Conservation (phyloP, 2,888 invertebrate genomes). For the Arrhopalites spinosus region DNA sequence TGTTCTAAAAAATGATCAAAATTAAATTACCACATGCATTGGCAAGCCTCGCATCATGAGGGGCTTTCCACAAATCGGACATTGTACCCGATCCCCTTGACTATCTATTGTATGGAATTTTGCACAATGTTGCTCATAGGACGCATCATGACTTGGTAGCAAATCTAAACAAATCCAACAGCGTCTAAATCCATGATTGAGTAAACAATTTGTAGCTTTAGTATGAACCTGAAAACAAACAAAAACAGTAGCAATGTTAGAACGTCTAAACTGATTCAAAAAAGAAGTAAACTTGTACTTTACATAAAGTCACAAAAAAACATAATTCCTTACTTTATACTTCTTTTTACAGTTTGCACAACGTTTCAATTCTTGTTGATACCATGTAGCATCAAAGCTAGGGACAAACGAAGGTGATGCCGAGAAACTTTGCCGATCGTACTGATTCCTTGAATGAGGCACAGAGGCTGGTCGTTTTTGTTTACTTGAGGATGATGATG, state of each 20-base stretch:
- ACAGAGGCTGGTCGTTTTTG: neutral
- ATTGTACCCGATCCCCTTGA: constrained; percentile 17
- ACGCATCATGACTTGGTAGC: constrained; percentile 23
- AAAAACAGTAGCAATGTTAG: no score
- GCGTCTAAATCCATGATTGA: constrained; percentile 29
- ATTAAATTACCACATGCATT: no score
- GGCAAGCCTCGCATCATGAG: constrained; percentile 16
- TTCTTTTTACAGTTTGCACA: constrained; percentile 26
- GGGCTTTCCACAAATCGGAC: constrained; percentile 29
- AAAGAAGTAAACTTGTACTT: no score
- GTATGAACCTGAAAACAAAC: no score
- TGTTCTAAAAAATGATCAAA: no score
- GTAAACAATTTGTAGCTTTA: constrained; percentile 24
- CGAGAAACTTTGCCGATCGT: constrained; percentile 8
- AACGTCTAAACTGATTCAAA: no score
- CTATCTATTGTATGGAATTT: constrained; percentile 18
- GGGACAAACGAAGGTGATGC: neutral
- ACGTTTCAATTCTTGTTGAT: constrained; percentile 25
- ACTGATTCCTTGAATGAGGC: neutral
- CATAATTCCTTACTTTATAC: no score
- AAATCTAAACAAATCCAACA: constrained; percentile 37
- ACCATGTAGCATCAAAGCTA: constrained; percentile 14
- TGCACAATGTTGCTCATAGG: constrained; percentile 29
- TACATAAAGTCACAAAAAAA: no score
- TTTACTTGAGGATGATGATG: neutral